phyloP scores from a whole-genome alignment of 1,140 invertebrate genomes.

The Carposina sasakii region DNA sequence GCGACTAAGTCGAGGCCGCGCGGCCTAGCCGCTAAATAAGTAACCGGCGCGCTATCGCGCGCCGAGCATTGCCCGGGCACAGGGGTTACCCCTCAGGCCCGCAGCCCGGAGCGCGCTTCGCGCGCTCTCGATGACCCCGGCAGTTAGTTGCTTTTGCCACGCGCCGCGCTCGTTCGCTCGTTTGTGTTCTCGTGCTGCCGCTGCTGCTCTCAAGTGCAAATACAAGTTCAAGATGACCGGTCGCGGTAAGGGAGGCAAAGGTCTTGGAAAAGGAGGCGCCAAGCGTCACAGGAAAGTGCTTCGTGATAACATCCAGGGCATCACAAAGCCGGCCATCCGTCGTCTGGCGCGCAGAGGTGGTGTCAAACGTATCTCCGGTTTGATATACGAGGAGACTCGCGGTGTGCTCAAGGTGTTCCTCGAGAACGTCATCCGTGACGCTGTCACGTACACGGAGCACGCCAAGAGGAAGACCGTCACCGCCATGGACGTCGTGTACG shows the following conservation, averaged over 20 bases:
- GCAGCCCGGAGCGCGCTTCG: too few relatives aligned
- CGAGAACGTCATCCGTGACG: conserved; percentile 85
- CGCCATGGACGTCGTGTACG: conserved; percentile 91
- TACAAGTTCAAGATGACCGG: conserved; percentile 70
- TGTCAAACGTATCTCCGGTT: conserved; percentile 75
- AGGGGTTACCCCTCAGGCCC: too few relatives aligned
- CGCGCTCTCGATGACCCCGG: too few relatives aligned
- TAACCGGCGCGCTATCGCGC: too few relatives aligned
- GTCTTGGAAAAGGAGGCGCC: conserved; percentile 79
- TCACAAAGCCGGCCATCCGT: conserved; percentile 29
- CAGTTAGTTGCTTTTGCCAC: too few relatives aligned
- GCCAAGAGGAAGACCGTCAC: conserved; percentile 87
- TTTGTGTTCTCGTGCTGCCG: too few relatives aligned
- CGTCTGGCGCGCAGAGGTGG: conserved; percentile 81
- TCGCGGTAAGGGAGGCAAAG: conserved; percentile 79
- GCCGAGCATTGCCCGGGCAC: too few relatives aligned
- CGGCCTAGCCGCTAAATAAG: too few relatives aligned
- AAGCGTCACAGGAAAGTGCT: conserved; percentile 78
- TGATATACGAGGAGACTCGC: conserved; percentile 31
- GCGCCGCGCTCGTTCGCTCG: too few relatives aligned
- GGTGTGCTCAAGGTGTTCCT: conserved; percentile 82
- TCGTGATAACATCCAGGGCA: conserved; percentile 80
- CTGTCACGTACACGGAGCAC: conserved; percentile 86
- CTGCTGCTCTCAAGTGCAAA: too few relatives aligned
- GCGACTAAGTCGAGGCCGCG: too few relatives aligned